phyloP scores from a whole-genome alignment of 2,113 vertebrate genomes.

The Brevimyrus niger region DNA sequence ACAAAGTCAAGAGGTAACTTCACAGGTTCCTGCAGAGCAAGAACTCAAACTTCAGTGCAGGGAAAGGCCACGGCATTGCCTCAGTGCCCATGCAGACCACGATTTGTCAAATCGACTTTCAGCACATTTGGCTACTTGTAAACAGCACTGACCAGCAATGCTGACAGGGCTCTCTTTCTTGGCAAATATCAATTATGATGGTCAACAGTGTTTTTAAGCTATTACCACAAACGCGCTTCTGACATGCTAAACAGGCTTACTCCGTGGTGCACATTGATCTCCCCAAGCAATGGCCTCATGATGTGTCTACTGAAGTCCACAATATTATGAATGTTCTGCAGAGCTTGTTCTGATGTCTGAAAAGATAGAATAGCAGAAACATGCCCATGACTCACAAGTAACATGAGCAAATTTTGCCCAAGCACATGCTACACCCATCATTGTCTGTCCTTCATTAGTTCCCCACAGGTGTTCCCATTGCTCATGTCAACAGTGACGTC shows the following conservation, averaged over 20 bases:
- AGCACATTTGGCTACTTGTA: neutral
- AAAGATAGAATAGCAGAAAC: neutral
- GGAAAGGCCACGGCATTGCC: neutral
- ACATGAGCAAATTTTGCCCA: neutral
- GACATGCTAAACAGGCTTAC: constrained; percentile 50
- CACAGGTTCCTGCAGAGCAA: constrained; percentile 79
- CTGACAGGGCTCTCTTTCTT: neutral
- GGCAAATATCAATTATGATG: neutral
- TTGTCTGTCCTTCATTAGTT: neutral
- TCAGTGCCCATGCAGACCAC: neutral
- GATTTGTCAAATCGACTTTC: neutral
- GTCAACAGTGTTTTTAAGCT: neutral
- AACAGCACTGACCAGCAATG: neutral
- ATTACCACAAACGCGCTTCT: neutral
- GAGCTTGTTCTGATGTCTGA: constrained; percentile 77
- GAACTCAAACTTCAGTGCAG: neutral
- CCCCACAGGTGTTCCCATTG: neutral
- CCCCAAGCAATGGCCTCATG: constrained; percentile 91
- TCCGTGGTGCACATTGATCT: constrained; percentile 86
- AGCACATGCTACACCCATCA: neutral
- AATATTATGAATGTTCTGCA: constrained; percentile 84
- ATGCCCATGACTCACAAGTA: neutral
- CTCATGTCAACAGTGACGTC: neutral
- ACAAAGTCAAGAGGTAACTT: constrained; percentile 90
- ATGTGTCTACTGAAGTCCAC: constrained; percentile 89